Evolutionary conservation across 2,888 invertebrate genomes (phyloP), one percentile per base, ranked within the genome.

Genomic region (Sipha maydis): DNA sequence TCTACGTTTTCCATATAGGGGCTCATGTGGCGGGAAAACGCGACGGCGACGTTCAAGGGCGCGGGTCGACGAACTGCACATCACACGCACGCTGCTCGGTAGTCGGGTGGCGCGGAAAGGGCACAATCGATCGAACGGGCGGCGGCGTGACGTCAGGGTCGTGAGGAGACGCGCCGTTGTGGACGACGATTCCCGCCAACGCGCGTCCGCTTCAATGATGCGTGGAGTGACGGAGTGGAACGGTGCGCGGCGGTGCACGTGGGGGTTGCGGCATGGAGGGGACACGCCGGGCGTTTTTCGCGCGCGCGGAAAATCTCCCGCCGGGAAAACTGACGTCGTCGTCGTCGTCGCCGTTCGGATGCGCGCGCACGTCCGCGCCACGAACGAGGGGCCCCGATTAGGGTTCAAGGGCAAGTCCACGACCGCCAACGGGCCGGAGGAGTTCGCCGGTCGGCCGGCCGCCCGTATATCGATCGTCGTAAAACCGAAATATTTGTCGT

Each of bases 351-450:
- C n/a, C 78, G 71, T n/a, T 41, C 1, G 14, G 67, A 21, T 31
- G 14, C 69, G 67, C 41, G 69, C 69, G 48, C 82, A 8, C 25
- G 11, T 7, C 28, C 21, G 17, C 21, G 17, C 56, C 3, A 41
- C 76, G 21, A 48, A 61, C 80, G 80, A 82, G 88, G 82, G 88
- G 88, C 88, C 88, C 75, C 73, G 75, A 34, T 86, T 88, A 82
- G 88, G 88, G 88, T 88, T 88, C 88, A 88, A 88, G 88, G 88
- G 80, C 88, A 88, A 73, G 79, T 67, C 56, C 84, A 34, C 84
- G 76, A 41, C 76, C 41, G 83, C 21, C 83, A 54, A 14, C 31
- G 56, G 21, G 41, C 41, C 41, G 41, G 41, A 41, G 41, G 34
- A 41, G 83, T 28, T 11, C 69, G n/a, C 34, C 54, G 28, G 41